A percentile compares a stretch with the other conserved stretches of the same genome.
phyloP scores from a whole-genome alignment of 2,797 vertebrate genomes.

The Gymnoscopelus microlampas region DNA sequence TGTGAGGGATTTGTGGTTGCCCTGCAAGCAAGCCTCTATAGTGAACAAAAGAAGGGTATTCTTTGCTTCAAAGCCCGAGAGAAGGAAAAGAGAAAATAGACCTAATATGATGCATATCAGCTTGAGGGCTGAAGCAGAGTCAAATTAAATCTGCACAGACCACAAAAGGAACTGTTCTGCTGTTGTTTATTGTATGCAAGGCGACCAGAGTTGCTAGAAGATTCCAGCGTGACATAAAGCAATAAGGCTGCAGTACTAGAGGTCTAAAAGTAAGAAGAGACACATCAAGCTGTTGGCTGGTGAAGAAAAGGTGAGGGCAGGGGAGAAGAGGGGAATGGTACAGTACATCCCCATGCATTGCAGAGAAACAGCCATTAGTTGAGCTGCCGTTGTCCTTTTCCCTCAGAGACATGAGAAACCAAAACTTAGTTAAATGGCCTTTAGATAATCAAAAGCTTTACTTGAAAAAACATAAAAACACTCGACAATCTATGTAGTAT shows the following conservation, averaged over 20 bases:
- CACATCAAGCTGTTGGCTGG: slow-evolving; percentile 50
- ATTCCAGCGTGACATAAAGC: slow-evolving; percentile 29
- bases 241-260: slow-evolving; percentile 21
- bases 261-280: slow-evolving; percentile 36
- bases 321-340: slow-evolving; percentile 24
- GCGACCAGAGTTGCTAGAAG: slow-evolving; percentile 49
- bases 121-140: neutral
- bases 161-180: slow-evolving; percentile 12
- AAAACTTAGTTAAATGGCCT: slow-evolving; percentile 86
- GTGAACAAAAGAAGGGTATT: neutral
- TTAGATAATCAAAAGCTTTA: slow-evolving; percentile 82
- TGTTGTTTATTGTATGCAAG: slow-evolving; percentile 17
- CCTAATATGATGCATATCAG: neutral
- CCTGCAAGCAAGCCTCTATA: neutral
- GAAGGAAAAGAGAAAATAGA: neutral
- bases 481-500: slow-evolving; percentile 67
- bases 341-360: slow-evolving; percentile 54
- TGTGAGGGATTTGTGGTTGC: slow-evolving; percentile 16
- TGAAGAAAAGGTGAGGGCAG: slow-evolving; percentile 31
- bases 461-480: slow-evolving; percentile 61
- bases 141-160: slow-evolving; percentile 31
- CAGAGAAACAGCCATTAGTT: slow-evolving; percentile 44
- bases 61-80: neutral
- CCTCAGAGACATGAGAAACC: slow-evolving; percentile 79
- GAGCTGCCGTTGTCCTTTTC: slow-evolving; percentile 45